phyloP scores from a whole-genome alignment of 1,140 invertebrate species.

The Conopomorpha cramerella region DNA sequence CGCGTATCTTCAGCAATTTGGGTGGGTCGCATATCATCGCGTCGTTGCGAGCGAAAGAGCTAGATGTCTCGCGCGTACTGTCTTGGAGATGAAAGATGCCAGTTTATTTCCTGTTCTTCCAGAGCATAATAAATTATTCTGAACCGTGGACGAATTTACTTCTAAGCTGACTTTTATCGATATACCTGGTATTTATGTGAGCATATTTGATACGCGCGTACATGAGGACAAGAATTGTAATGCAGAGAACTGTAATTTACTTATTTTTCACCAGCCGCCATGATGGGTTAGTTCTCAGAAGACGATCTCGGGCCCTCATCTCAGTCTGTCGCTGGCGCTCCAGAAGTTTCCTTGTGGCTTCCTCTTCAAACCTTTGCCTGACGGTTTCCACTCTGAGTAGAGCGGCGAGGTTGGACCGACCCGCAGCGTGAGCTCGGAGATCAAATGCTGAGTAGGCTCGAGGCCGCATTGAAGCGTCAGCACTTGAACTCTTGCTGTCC shows the following conservation, averaged over 20 bases:
- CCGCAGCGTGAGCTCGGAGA: conserved; percentile 44
- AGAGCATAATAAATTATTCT: too few species aligned
- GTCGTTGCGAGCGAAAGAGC: too few species aligned
- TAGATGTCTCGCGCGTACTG: too few species aligned
- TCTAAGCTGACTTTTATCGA: too few species aligned
- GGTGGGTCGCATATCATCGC: too few species aligned
- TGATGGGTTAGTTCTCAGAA: conserved; percentile 67
- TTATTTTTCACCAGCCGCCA: conserved; percentile 70
- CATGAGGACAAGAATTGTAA: too few species aligned
- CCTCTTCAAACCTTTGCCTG: conserved; percentile 66
- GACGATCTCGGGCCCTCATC: conserved; percentile 60
- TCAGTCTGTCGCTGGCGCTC: conserved; percentile 64
- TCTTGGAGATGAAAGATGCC: too few species aligned
- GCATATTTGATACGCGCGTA: too few species aligned
- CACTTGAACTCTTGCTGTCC: conserved; percentile 28
- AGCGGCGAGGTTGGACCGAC: conserved; percentile 71
- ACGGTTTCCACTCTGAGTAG: conserved; percentile 70
- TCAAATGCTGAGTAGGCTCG: conserved; percentile 40
- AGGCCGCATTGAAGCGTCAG: conserved; percentile 8
- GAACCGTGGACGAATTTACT: too few species aligned
- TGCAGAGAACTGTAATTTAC: conserved; percentile 14
- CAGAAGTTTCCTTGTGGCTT: conserved; percentile 63
- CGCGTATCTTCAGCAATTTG: too few species aligned
- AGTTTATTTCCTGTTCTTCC: too few species aligned
- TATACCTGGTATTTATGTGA: too few species aligned